Evolutionary conservation across 2,797 vertebrate species (phyloP).

Genomic region (Paedocypris micromegethes): DNA sequence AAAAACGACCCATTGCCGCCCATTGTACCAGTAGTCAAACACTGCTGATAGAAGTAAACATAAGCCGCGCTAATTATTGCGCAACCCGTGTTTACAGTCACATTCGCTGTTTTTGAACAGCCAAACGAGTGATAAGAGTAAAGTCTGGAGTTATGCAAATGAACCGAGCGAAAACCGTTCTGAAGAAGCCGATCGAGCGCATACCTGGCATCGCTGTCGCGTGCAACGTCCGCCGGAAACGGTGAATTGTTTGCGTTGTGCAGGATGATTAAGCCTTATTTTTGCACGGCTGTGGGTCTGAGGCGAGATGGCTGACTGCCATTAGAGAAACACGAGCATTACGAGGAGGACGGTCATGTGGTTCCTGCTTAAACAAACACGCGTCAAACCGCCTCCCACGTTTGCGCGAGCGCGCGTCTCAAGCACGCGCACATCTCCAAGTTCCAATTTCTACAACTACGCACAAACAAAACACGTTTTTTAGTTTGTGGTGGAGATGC

Average conservation of each 20-base stretch:
- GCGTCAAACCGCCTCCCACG: constrained; percentile 41
- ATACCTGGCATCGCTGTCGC: constrained; percentile 70
- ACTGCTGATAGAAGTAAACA: no score
- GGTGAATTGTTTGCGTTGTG: constrained; percentile 31
- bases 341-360: constrained; percentile 62
- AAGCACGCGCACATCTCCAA: constrained; percentile 50
- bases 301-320: constrained; percentile 38
- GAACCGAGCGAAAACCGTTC: background rate
- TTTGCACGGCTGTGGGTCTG: constrained; percentile 13
- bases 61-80: no score
- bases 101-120: no score
- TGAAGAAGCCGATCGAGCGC: no score
- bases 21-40: no score
- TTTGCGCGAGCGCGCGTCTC: constrained; percentile 17
- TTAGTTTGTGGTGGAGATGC: no score
- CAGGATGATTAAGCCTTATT: constrained; percentile 37
- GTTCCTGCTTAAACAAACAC: constrained; percentile 62
- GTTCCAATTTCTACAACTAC: no score
- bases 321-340: constrained; percentile 54
- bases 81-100: no score
- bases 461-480: no score
- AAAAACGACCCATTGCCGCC: no score
- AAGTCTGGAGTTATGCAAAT: no score
- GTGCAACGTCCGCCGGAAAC: constrained; percentile 41
- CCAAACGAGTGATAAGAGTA: no score